These are phyloP conservation scores for Drosophila flavopinicola DNA, from an alignment of 2,888 invertebrate species.

Conservation along the genomic window DNA sequence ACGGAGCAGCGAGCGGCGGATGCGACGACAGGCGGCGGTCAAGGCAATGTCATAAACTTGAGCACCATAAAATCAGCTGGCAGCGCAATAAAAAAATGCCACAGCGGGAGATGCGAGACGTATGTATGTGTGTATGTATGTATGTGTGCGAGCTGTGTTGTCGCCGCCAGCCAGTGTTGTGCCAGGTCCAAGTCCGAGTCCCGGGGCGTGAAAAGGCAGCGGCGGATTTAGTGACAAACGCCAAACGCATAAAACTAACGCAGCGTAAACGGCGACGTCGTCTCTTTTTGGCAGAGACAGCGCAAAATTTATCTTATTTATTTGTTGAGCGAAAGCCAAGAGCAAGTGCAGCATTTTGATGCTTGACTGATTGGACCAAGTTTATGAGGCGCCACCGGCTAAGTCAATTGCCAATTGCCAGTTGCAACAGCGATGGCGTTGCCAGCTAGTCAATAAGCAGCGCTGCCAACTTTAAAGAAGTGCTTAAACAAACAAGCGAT, in stretches of 20 bases:
- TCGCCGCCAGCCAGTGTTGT: constrained; percentile 37
- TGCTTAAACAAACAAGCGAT: not conserved
- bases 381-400: constrained; percentile 53
- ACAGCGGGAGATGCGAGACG: constrained; percentile 71
- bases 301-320: constrained; percentile 79
- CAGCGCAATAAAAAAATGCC: constrained; percentile 81
- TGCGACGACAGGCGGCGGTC: constrained; percentile 61
- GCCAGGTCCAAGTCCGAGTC: constrained; percentile 64
- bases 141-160: constrained; percentile 3
- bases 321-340: constrained; percentile 67
- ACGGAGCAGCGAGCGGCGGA: constrained; percentile 5
- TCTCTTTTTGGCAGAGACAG: constrained; percentile 72
- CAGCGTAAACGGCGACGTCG: constrained; percentile 81
- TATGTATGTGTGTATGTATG: constrained; percentile 10
- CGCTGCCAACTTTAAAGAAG: constrained; percentile 1
- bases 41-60: constrained; percentile 83
- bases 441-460: constrained; percentile 21
- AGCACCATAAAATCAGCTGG: constrained; percentile 84
- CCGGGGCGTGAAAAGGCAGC: constrained; percentile 63
- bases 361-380: constrained; percentile 78
- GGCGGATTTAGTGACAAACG: constrained; percentile 63
- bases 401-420: constrained; percentile 12
- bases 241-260: constrained; percentile 82
- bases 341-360: constrained; percentile 74
- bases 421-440: constrained; percentile 6